A percentile compares a stretch with the other conserved stretches of the same genome.
phyloP scores from a whole-genome alignment of 1,140 invertebrate genomes.

The Palaemon carinicauda region DNA sequence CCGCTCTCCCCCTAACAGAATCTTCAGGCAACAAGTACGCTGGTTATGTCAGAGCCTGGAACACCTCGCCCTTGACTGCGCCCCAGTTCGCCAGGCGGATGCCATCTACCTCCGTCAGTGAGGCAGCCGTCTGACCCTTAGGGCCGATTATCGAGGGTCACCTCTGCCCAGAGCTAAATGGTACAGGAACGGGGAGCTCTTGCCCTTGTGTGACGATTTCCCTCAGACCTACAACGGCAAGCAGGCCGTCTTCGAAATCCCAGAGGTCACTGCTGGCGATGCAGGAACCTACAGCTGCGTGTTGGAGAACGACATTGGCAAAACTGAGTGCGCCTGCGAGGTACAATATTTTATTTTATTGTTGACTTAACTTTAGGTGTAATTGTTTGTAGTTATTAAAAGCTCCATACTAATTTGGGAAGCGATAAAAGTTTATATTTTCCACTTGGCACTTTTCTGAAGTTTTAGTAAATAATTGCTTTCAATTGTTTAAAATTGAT shows the following conservation, averaged over 20 bases:
- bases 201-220: constrained; percentile 54
- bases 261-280: constrained; percentile 81
- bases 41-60: constrained; percentile 56
- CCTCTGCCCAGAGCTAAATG: constrained; percentile 78
- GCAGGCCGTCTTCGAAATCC: constrained; percentile 84
- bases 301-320: constrained; percentile 87
- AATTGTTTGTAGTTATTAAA: too few relatives aligned
- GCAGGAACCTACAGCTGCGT: constrained; percentile 93
- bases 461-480: too few relatives aligned
- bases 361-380: neutral
- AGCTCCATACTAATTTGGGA: too few relatives aligned
- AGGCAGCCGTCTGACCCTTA: constrained; percentile 71
- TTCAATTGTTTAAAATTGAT: too few relatives aligned
- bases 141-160: constrained; percentile 74
- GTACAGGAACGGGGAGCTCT: constrained; percentile 68
- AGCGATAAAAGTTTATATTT: too few relatives aligned
- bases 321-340: constrained; percentile 83
- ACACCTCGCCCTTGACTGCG: constrained; percentile 64
- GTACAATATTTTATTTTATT: constrained; percentile 4
- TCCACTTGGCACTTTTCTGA: too few relatives aligned
- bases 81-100: constrained; percentile 77
- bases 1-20: constrained; percentile 27
- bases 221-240: constrained; percentile 43
- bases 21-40: constrained; percentile 56
- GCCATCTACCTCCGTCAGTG: constrained; percentile 73